A percentile compares a stretch with the other conserved stretches of the same genome.
Conservation (phyloP, 2,113 vertebrate species). For the Etia nguti region DNA sequence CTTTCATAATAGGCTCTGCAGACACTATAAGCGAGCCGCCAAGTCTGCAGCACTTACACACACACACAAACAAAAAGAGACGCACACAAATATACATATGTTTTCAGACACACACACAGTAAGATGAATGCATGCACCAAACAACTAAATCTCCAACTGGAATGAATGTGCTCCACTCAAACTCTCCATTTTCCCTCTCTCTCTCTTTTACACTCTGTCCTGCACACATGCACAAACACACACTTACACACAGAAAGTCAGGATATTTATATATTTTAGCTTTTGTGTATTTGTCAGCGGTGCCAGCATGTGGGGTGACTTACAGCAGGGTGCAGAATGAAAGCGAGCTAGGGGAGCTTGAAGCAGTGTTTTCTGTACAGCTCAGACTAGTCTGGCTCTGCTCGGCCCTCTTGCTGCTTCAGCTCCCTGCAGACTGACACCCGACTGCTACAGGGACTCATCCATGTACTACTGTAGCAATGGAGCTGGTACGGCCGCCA, state of each 20-base stretch:
- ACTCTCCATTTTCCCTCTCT: not conserved
- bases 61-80: constrained; percentile 1
- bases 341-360: constrained; percentile 20
- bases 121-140: constrained; percentile 54
- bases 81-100: constrained; percentile 24
- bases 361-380: constrained; percentile 27
- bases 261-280: constrained; percentile 65
- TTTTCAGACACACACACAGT: constrained; percentile 9
- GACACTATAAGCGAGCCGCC: constrained; percentile 51
- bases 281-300: constrained; percentile 48
- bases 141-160: constrained; percentile 47
- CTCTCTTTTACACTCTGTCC: not conserved
- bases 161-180: constrained; percentile 38
- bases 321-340: constrained; percentile 63
- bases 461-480: constrained; percentile 27
- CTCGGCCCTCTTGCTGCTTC: constrained; percentile 24
- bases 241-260: not conserved
- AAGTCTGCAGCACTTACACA: constrained; percentile 25
- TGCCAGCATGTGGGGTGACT: constrained; percentile 50
- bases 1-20: constrained; percentile 66
- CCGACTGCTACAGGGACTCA: constrained; percentile 46
- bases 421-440: constrained; percentile 54
- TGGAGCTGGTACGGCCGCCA: constrained; percentile 21
- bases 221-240: constrained; percentile 6
- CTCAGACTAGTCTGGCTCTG: constrained; percentile 37